Evolutionary conservation across 2,797 vertebrate species (phyloP).

Genomic region (Esox masquinongy): DNA sequence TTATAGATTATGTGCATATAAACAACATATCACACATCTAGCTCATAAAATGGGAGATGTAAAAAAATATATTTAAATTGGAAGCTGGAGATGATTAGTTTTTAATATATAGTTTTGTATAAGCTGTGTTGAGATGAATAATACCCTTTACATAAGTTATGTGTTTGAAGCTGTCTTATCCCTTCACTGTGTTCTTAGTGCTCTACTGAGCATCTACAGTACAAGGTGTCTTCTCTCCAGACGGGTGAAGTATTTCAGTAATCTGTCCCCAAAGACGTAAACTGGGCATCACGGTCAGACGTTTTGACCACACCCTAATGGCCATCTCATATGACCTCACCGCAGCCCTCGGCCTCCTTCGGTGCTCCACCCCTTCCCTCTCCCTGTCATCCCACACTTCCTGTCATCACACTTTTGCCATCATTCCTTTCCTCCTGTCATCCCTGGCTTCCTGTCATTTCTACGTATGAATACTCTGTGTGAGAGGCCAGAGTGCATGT

Average conservation of each 20-base stretch:
- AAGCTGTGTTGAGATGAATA: no score
- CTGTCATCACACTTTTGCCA: background rate
- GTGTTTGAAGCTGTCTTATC: background rate
- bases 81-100: no score
- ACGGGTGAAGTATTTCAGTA: background rate
- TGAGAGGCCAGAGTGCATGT: conserved; percentile 1
- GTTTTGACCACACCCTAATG: background rate
- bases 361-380: no score
- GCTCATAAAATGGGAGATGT: no score
- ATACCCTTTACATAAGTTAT: background rate
- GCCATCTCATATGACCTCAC: background rate
- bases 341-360: no score
- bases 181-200: background rate
- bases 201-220: background rate
- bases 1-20: no score
- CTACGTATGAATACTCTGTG: background rate
- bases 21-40: no score
- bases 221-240: no score
- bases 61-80: no score
- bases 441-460: background rate
- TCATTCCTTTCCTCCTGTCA: background rate
- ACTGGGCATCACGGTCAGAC: background rate
- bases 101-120: no score
- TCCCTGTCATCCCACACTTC: background rate
- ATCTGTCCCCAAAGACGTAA: background rate